Percentiles rank a stretch among this genome's conserved stretches.
These are phyloP conservation scores for Thinocorus orbignyianus DNA, from an alignment of 2,113 vertebrate genomes.

Conservation along the genomic window DNA sequence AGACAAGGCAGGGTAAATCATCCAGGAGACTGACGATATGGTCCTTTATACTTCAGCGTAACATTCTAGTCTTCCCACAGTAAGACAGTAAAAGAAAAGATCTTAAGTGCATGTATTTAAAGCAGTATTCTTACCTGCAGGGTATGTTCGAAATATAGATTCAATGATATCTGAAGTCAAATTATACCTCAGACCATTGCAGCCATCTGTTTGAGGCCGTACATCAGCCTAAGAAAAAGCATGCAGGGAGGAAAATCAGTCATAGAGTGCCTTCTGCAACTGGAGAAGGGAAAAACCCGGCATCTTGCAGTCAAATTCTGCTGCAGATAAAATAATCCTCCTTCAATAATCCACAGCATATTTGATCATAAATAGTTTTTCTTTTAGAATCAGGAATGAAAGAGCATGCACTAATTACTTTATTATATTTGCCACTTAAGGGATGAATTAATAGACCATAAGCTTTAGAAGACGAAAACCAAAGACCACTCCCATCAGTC, in stretches of 20 bases:
- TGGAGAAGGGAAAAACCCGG: background rate
- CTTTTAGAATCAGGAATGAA: background rate
- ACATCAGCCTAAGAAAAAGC: conserved; percentile 89
- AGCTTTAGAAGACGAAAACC: background rate
- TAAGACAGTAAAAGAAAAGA: background rate
- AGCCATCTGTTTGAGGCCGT: conserved; percentile 95
- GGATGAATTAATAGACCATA: background rate
- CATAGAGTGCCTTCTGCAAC: background rate
- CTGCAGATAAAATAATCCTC: background rate
- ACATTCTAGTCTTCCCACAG: background rate
- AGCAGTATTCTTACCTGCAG: conserved; percentile 83
- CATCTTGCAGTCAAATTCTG: background rate
- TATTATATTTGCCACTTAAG: background rate
- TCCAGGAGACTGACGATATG: background rate
- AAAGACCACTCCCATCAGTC: background rate
- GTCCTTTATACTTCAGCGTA: background rate
- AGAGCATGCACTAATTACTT: background rate
- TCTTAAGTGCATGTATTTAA: background rate
- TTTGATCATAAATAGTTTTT: background rate
- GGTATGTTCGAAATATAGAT: conserved; percentile 98
- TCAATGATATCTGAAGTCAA: conserved; percentile 97
- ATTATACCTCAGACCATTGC: conserved; percentile 96
- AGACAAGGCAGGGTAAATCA: background rate
- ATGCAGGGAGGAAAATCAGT: background rate
- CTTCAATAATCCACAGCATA: background rate